Percentiles rank a stretch among this genome's conserved stretches.
Conservation (phyloP, 2,888 invertebrate genomes). For the Pseudoips prasinana region DNA sequence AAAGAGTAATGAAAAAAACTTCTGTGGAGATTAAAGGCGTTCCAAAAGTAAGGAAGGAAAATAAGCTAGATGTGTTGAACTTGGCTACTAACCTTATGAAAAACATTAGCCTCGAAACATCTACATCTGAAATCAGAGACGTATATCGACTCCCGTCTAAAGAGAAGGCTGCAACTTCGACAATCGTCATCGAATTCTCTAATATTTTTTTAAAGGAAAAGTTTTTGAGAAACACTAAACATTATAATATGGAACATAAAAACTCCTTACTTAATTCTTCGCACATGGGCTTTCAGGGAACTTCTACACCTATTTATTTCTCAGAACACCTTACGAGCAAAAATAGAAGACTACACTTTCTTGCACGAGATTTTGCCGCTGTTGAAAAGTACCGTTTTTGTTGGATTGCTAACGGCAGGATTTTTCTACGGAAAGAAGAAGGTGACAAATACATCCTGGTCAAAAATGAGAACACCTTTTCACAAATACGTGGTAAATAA, state of each 20-base stretch:
- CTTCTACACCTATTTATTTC: too few relatives aligned
- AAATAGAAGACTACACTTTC: too few relatives aligned
- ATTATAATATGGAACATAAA: not conserved
- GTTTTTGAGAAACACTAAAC: not conserved
- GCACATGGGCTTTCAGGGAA: not conserved
- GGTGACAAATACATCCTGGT: too few relatives aligned
- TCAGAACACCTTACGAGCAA: too few relatives aligned
- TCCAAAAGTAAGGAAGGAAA: constrained; percentile 1
- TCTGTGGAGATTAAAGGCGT: not conserved
- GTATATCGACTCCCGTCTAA: not conserved
- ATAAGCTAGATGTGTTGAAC: not conserved
- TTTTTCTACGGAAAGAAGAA: too few relatives aligned
- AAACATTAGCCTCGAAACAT: not conserved
- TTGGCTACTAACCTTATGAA: not conserved
- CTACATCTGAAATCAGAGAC: not conserved
- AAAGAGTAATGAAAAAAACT: not conserved
- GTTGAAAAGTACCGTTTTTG: too few relatives aligned
- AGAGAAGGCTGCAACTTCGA: not conserved
- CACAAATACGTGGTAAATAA: too few relatives aligned
- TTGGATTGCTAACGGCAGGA: too few relatives aligned
- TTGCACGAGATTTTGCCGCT: too few relatives aligned
- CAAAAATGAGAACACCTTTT: too few relatives aligned
- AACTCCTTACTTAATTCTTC: not conserved
- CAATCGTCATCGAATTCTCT: constrained; percentile 1
- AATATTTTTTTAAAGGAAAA: not conserved